phyloP scores from a whole-genome alignment of 1,140 invertebrate species.

The Zaprionus camerounensis region DNA sequence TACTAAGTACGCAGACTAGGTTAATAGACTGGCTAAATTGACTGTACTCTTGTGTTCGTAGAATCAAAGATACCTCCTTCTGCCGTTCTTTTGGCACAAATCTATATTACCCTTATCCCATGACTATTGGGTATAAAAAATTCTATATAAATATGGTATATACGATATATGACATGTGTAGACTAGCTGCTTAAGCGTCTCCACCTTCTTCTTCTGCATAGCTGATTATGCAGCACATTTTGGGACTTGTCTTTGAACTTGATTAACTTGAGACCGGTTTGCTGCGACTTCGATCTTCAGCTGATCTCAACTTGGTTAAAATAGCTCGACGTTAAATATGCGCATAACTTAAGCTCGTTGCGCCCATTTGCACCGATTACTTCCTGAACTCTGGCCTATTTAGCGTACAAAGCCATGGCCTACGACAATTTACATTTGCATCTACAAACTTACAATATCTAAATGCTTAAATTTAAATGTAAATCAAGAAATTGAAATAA shows the following conservation, averaged over 20 bases:
- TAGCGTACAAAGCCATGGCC: neutral
- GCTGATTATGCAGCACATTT: constrained; percentile 4
- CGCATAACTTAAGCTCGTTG: neutral
- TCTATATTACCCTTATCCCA: neutral
- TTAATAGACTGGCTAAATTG: too few species aligned
- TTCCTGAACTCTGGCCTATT: constrained; percentile 23
- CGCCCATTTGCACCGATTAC: neutral
- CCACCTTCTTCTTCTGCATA: neutral
- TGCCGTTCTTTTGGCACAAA: neutral
- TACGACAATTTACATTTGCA: constrained; percentile 3
- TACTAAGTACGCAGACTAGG: too few species aligned
- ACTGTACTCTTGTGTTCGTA: too few species aligned
- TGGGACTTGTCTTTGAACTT: constrained; percentile 3
- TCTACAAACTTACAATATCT: neutral
- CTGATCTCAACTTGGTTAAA: neutral
- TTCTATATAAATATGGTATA: neutral
- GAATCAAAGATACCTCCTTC: too few species aligned
- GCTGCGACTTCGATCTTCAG: neutral
- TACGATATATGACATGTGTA: neutral
- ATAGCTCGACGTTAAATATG: neutral
- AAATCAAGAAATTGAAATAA: neutral
- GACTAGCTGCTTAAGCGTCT: neutral
- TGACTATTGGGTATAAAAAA: neutral
- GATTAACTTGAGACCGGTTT: constrained; percentile 10
- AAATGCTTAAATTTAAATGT: neutral